These are phyloP conservation scores for Sminthurinus signatus DNA, from an alignment of 1,140 invertebrate species.

Conservation along the genomic window DNA sequence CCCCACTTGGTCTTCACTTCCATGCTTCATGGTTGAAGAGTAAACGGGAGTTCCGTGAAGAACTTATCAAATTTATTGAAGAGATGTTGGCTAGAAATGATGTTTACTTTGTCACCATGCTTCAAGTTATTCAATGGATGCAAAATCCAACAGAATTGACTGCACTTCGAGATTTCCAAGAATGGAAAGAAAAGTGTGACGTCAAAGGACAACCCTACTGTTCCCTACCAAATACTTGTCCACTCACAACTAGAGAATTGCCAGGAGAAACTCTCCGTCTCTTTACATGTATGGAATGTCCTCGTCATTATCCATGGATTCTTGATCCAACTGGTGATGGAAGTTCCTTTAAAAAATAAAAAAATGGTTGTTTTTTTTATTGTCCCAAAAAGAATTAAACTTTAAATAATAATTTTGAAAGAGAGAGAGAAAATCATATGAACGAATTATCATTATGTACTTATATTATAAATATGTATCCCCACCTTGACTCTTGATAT, in stretches of 20 bases:
- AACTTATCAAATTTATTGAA: slow-evolving; percentile 88
- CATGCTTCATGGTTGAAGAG: slow-evolving; percentile 92
- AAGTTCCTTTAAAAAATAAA: slow-evolving; percentile 60
- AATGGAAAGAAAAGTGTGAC: slow-evolving; percentile 94
- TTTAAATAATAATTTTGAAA: no score
- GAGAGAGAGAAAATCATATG: no score
- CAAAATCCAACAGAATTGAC: slow-evolving; percentile 86
- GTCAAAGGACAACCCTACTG: slow-evolving; percentile 89
- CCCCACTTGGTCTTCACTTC: slow-evolving; percentile 90
- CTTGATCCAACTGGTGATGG: slow-evolving; percentile 90
- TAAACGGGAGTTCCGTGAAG: slow-evolving; percentile 86
- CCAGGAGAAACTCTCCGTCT: slow-evolving; percentile 85
- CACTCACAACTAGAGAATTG: slow-evolving; percentile 78
- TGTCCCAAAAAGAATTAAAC: no score
- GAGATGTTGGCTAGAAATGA: slow-evolving; percentile 83
- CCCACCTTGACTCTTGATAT: no score
- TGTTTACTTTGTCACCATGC: slow-evolving; percentile 88
- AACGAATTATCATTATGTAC: no score
- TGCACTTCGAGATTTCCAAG: slow-evolving; percentile 78
- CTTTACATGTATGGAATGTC: slow-evolving; percentile 93
- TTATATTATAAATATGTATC: no score
- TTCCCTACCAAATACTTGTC: slow-evolving; percentile 82
- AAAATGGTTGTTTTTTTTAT: no score
- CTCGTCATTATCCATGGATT: slow-evolving; percentile 92
- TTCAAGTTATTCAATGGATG: slow-evolving; percentile 97